Evolutionary conservation across 2,888 invertebrate genomes (phyloP).

Genomic region (Apamea anceps): DNA sequence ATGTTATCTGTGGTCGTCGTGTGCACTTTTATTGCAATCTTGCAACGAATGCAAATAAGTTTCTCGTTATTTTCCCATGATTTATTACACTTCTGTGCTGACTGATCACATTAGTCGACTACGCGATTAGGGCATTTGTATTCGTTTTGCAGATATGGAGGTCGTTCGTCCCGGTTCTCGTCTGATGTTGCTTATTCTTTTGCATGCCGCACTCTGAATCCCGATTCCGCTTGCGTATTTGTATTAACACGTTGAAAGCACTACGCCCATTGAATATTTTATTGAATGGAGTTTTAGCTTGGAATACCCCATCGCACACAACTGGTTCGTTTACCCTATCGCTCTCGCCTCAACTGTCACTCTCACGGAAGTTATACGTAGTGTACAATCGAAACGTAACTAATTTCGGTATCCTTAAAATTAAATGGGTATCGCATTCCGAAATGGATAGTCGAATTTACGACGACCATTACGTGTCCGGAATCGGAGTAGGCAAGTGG

Average conservation of each 20-base stretch:
- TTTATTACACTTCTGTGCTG: constrained; percentile 74
- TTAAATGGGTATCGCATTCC: constrained; percentile 37
- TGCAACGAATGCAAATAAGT: constrained; percentile 71
- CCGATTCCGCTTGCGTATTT: constrained; percentile 82
- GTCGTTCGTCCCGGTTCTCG: constrained; percentile 90
- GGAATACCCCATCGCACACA: constrained; percentile 57
- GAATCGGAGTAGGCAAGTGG: constrained; percentile 69
- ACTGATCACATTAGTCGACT: constrained; percentile 76
- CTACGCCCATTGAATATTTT: constrained; percentile 75
- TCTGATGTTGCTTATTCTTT: constrained; percentile 82
- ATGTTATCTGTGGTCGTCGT: constrained; percentile 51
- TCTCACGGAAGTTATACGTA: constrained; percentile 33
- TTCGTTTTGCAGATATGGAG: constrained; percentile 84
- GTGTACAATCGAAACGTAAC: constrained; percentile 38
- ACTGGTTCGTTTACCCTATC: constrained; percentile 52
- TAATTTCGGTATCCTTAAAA: constrained; percentile 43
- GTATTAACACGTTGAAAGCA: constrained; percentile 85
- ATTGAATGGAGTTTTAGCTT: constrained; percentile 60
- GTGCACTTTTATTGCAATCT: constrained; percentile 70
- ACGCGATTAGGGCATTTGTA: constrained; percentile 83
- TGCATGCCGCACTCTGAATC: constrained; percentile 79
- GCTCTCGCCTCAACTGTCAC: constrained; percentile 35
- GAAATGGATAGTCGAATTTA: constrained; percentile 65
- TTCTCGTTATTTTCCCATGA: constrained; percentile 74
- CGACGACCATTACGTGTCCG: constrained; percentile 63